Base-by-base conservation (phyloP, 2,888 invertebrate genomes). In the Volucella zonaria region DNA sequence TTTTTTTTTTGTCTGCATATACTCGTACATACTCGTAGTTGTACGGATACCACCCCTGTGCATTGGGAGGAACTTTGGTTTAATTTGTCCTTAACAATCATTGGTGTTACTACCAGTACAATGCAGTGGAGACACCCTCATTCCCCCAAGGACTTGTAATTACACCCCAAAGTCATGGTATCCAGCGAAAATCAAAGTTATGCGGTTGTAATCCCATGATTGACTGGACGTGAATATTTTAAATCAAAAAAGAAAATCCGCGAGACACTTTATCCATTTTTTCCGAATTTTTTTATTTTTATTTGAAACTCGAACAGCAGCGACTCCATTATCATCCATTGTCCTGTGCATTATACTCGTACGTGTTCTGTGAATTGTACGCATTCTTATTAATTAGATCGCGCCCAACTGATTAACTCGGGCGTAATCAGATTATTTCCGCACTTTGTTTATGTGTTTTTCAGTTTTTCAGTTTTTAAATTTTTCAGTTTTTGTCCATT, bases 371-470 rank as follows among this genome's bases (percentile, higher is more conserved):
- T 82, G 82, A 82, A 82, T 82, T 74, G 78, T 59, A 79, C 70
- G 75, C 79, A 83, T 79, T 83, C 83, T 83, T 83, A 83, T 75
- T 83, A 83, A 83, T 83, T 83, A 83, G 83, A 83, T 83, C 80
- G 56, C 75, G 74, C 74, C 68, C 79, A 42, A 61, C 79, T 83
- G 79, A 83, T 83, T 83, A 83, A 83, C 79, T 71, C 79, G 71
- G 70, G 71, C 70, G 76, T 83, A 80, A 83, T 83, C 83, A 71
- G 70, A 83, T 83, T 83, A 83, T 75, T 66, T 75, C 79, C 56
- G 59, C 66, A 67, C 75, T 83, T 83, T 80, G 79, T 83, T 83
- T 79, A 83, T 83, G 75, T 83, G 75, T 71, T 75, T 79, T 67
- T 49, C 42, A 54, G n/a, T 62, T 56, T 71, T 68, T 59, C 14